Base-by-base conservation (phyloP, 2,888 invertebrate species). In the Urechis unicinctus region DNA sequence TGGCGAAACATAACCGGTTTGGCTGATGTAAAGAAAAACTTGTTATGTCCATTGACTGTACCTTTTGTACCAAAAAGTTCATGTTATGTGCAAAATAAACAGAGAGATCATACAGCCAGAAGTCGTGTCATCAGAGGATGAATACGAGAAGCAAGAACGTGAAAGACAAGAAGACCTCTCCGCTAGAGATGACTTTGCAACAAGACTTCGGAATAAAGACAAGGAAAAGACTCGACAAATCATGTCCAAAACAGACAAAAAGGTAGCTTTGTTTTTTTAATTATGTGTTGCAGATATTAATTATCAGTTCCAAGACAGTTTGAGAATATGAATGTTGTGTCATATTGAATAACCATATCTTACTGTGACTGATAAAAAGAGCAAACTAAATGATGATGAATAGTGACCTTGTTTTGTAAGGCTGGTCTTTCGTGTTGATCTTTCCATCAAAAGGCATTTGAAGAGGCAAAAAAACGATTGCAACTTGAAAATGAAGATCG, bases 171-270 rank as follows among this genome's bases (percentile, higher is more conserved):
- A 84, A 68, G 96, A 97, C 81, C 79, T 95, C 45, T 86, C 87
- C 71, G 94, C 95, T 77, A 83, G 97, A 66, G 97, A 98, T 80
- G 95, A 91, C 73, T 95, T 98, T 80, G 86, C 93, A 0, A 86
- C 86, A 64, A 83, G 98, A 55, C 81, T 98, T 0, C 89, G 89
- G 71, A 83, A 88, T 69, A 88, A 88, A 65, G 97, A 98, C 84
- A 90, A 92, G 76, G 86, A 86, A 13, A 89, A 87, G 71, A 88
- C 88, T 0, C 84, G 91, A 55, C 92, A 91, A 74, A 84, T 75
- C 36, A 67, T 70, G 66, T 74, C 74, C 21, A 81, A 81, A 65
- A 76, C 81, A 42, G 81, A 82, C 61, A 77, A 74, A 60, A 79
- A 76, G 71, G 78, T 75, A 59, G 30, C 22, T 1, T 1, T 9